Evolutionary conservation across 2,113 vertebrate species (phyloP).

Genomic region (Zosterops japonicus): DNA sequence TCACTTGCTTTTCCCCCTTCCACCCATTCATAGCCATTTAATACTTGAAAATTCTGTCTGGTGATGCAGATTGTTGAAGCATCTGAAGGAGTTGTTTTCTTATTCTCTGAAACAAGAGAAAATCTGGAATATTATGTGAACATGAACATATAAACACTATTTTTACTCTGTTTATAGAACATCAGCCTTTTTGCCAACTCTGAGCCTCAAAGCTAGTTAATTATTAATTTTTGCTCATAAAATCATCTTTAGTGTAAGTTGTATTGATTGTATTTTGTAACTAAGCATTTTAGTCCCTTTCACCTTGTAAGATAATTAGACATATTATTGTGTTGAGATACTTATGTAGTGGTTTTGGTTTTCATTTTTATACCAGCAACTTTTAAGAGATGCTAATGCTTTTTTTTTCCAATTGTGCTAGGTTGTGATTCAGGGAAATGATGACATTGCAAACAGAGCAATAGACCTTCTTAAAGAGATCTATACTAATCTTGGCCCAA

Average conservation of each 20-base stretch:
- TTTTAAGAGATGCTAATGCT: conserved; percentile 5
- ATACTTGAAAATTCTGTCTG: not conserved
- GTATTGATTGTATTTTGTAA: not conserved
- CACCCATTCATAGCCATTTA: not conserved
- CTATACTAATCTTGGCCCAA: conserved; percentile 98
- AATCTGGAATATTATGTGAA: not conserved
- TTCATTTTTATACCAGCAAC: not conserved
- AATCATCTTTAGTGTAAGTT: not conserved
- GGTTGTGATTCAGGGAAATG: conserved; percentile 99
- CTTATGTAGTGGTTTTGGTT: not conserved
- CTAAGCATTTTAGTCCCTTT: not conserved
- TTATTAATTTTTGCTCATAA: not conserved
- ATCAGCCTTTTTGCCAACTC: not conserved
- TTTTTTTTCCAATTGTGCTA: conserved; percentile 41
- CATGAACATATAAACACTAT: not conserved
- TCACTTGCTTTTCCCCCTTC: not conserved
- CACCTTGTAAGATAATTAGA: not conserved
- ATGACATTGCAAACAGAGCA: conserved; percentile 95
- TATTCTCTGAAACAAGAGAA: not conserved
- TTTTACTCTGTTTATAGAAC: not conserved
- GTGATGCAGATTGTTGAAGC: not conserved
- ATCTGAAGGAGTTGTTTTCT: not conserved
- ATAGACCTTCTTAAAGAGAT: conserved; percentile 99
- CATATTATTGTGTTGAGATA: not conserved
- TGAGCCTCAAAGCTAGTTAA: not conserved